These are phyloP conservation scores for Crotalus helleri DNA, from an alignment of 2,113 vertebrate species.

Conservation along the genomic window DNA sequence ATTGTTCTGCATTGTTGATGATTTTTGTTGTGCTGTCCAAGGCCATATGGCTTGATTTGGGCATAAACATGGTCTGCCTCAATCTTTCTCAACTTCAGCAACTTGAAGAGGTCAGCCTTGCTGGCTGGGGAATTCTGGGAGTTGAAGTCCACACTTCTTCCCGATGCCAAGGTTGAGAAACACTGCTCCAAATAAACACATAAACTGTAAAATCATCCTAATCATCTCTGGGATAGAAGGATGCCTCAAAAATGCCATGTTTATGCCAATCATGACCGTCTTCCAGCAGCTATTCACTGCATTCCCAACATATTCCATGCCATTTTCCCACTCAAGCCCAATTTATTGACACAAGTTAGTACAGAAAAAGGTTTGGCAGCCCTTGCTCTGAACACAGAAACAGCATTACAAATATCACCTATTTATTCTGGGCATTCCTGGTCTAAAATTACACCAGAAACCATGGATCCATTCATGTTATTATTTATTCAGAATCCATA, in stretches of 20 bases:
- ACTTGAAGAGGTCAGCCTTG: background rate
- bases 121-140: background rate
- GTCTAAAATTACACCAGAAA: constrained; percentile 22
- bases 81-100: background rate
- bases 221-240: background rate
- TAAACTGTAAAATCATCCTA: background rate
- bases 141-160: background rate
- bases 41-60: background rate
- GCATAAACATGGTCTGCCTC: background rate
- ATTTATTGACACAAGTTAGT: background rate
- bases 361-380: background rate
- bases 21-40: background rate
- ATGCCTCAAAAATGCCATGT: background rate
- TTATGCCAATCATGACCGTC: background rate
- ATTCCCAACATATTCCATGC: background rate
- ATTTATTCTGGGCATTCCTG: constrained; percentile 31
- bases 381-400: background rate
- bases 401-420: background rate
- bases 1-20: background rate
- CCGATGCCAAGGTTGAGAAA: background rate
- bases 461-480: constrained; percentile 13
- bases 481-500: constrained; percentile 22
- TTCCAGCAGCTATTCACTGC: background rate
- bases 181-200: background rate
- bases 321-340: background rate